Evolutionary conservation across 2,797 vertebrate species (phyloP), one percentile per base, ranked within the genome.

Genomic region (Denticeps clupeoides): DNA sequence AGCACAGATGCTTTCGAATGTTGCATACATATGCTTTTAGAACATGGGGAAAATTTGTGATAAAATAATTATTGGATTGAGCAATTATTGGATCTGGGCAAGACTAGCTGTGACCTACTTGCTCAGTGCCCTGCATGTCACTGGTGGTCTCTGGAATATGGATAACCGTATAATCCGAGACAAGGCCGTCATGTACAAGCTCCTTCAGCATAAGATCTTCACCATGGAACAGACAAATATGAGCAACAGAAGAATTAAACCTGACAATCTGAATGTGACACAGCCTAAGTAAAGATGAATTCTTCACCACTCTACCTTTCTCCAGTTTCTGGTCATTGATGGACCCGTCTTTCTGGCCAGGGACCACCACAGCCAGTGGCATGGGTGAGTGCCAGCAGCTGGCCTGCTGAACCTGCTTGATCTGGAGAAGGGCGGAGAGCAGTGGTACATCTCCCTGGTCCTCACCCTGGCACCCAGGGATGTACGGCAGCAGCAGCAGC

Each of bases 381-480:
- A 93, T 63, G 0, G 87, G 42, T 0, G 84, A 81, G 25, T 84
- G 80, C 75, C 89, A 91, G 42, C 83, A 77, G 55, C 84, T 89
- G 27, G 79, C 88, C 54, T 93, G 86, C 51, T 97, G 87, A 2
- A 97, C 71, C 70, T 92, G 91, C 59, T 82, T 93, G 49, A 97
- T 77, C 69, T 97, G 92, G 26, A 97, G 78, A 53, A 92, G 57
- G 0, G 90, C 89, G 0, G 90, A 89, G 32, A 95, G 83, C 78
- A 93, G 83, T 22, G 82, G 81, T 0, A 91, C 69, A 1, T 93
- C 91, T 56, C 86, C 82, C 23, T 90, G 85, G 0, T 75, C 80
- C 2, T 42, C 1, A n/a, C 77, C 75, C 19, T 63, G 70, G 35
- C 78, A 73, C 0, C 59, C 73, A 1, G 33, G 38, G 43, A 38